phyloP scores from a whole-genome alignment of 2,797 vertebrate species.

The Sphenopsis melanotis region DNA sequence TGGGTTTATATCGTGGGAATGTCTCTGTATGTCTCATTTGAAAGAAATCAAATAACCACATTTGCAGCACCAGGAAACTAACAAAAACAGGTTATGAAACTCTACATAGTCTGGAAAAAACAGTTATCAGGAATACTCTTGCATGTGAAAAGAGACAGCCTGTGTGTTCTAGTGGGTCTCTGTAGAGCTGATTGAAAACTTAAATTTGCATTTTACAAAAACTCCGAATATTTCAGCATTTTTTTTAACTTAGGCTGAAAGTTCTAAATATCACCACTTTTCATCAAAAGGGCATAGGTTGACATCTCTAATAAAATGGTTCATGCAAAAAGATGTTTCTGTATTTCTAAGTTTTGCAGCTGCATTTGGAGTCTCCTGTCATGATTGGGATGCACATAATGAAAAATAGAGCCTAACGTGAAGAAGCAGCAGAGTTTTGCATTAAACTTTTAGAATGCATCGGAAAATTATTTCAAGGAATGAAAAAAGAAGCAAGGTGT shows the following conservation, averaged over 20 bases:
- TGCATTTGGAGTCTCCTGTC: not conserved
- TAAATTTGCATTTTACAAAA: not conserved
- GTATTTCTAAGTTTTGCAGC: not conserved
- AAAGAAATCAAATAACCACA: conserved; percentile 4
- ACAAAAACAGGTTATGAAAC: not conserved
- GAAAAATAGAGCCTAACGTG: not conserved
- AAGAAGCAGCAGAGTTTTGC: not conserved
- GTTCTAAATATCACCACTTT: not conserved
- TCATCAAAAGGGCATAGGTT: not conserved
- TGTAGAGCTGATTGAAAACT: not conserved
- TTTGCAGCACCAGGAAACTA: not conserved
- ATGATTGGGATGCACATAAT: not conserved
- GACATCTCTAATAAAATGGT: not conserved
- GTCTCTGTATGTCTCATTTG: not conserved
- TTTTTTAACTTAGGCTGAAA: not conserved
- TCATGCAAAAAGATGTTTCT: not conserved
- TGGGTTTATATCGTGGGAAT: not conserved
- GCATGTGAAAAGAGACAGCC: not conserved
- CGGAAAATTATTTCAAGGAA: not conserved
- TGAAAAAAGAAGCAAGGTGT: not conserved
- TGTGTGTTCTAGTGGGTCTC: not conserved
- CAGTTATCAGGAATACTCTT: not conserved
- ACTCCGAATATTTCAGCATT: not conserved
- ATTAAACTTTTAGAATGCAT: not conserved
- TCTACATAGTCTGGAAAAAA: not conserved